These are phyloP conservation scores for Ischnura elegans DNA, from an alignment of 2,888 invertebrate species.

Conservation along the genomic window DNA sequence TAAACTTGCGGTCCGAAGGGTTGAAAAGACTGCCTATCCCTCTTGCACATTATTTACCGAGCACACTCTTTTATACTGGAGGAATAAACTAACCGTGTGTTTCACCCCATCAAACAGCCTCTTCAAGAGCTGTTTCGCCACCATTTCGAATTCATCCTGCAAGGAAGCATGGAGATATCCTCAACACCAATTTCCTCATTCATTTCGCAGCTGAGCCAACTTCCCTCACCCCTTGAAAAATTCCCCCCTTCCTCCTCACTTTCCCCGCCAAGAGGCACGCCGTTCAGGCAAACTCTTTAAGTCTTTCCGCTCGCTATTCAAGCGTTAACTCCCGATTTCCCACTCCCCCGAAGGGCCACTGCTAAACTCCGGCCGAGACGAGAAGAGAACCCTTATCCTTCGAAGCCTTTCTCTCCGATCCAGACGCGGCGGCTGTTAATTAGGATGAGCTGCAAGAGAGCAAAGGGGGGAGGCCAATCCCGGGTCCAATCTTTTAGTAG, in stretches of 20 bases:
- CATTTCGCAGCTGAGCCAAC: background rate
- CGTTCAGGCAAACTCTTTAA: conserved; percentile 24
- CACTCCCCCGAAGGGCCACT: background rate
- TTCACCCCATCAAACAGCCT: background rate
- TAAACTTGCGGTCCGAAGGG: too few species aligned
- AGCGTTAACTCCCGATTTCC: conserved; percentile 43
- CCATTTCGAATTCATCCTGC: background rate
- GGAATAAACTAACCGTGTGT: too few species aligned
- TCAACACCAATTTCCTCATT: background rate
- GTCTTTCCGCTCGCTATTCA: conserved; percentile 41
- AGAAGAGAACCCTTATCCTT: too few species aligned
- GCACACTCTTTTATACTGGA: too few species aligned
- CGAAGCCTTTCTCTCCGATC: background rate
- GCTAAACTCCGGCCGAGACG: background rate
- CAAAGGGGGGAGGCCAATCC: background rate
- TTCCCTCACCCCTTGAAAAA: background rate
- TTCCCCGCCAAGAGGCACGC: background rate
- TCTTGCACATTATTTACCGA: too few species aligned
- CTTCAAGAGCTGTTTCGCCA: background rate
- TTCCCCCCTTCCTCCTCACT: background rate
- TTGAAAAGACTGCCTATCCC: too few species aligned
- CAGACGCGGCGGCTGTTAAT: conserved; percentile 30
- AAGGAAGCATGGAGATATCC: background rate
- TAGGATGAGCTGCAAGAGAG: conserved; percentile 34
- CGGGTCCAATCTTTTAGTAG: conserved; percentile 1